Evolutionary conservation across 2,797 vertebrate genomes (phyloP).

Genomic region (Amphiprion clarkii): DNA sequence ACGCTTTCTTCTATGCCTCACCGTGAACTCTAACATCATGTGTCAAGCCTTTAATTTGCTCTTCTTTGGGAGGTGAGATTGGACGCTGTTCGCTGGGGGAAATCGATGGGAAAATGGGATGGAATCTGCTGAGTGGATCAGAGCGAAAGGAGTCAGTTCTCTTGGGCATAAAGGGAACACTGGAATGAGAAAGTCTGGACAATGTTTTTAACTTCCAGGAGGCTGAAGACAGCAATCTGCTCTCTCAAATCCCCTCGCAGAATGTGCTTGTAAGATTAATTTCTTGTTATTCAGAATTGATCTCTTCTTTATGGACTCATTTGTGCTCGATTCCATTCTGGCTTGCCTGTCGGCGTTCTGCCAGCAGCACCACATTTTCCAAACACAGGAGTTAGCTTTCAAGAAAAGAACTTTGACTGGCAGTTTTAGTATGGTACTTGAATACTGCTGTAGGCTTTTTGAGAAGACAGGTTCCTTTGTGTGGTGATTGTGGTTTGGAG

Average conservation of each 20-base stretch:
- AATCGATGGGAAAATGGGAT: slow-evolving; percentile 80
- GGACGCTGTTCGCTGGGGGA: slow-evolving; percentile 65
- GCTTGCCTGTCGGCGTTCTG: slow-evolving; percentile 22
- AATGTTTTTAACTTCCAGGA: slow-evolving; percentile 76
- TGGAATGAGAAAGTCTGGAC: slow-evolving; percentile 81
- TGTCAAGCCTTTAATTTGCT: slow-evolving; percentile 74
- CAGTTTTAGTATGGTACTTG: slow-evolving; percentile 45
- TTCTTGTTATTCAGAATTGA: slow-evolving; percentile 75
- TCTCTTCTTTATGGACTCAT: slow-evolving; percentile 63
- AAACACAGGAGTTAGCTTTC: slow-evolving; percentile 60
- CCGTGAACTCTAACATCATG: slow-evolving; percentile 59
- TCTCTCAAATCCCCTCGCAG: slow-evolving; percentile 55
- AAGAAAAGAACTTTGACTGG: slow-evolving; percentile 41
- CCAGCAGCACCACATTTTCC: slow-evolving; percentile 42
- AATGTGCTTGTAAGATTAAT: slow-evolving; percentile 69
- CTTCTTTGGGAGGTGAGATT: slow-evolving; percentile 75
- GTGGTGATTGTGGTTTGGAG: slow-evolving; percentile 36
- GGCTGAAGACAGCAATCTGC: slow-evolving; percentile 69
- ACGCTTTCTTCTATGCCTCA: slow-evolving; percentile 31
- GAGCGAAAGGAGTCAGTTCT: slow-evolving; percentile 69
- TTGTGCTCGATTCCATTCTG: slow-evolving; percentile 49
- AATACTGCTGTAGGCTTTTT: slow-evolving; percentile 25
- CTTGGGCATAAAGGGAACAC: slow-evolving; percentile 70
- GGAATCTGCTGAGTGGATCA: slow-evolving; percentile 83
- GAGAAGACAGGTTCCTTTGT: slow-evolving; percentile 18